These are phyloP conservation scores for Agonopterix alstromeriana DNA, from an alignment of 2,888 invertebrate species.

Conservation along the genomic window DNA sequence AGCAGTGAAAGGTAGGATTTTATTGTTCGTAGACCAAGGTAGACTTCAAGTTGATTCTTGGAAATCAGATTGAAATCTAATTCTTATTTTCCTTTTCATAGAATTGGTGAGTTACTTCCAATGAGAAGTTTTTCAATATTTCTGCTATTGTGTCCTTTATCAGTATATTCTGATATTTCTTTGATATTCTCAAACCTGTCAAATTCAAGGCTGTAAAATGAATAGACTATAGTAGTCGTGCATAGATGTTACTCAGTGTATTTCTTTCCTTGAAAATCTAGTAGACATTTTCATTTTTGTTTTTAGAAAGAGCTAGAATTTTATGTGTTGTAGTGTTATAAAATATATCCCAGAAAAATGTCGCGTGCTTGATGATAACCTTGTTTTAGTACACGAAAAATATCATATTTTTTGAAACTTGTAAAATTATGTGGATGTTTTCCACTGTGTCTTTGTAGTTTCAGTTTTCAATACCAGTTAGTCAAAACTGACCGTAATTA, in stretches of 20 bases:
- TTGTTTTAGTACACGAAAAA: constrained; percentile 57
- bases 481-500: too few species aligned
- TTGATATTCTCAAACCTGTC: background rate
- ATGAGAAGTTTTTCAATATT: too few species aligned
- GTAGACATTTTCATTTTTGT: constrained; percentile 38
- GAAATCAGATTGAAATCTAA: too few species aligned
- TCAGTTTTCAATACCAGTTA: too few species aligned
- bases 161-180: too few species aligned
- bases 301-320: constrained; percentile 62
- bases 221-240: constrained; percentile 34
- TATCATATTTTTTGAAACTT: constrained; percentile 67
- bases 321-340: constrained; percentile 54
- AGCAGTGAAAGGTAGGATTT: too few species aligned
- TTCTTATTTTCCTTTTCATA: too few species aligned
- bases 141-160: too few species aligned
- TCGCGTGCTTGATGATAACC: constrained; percentile 28
- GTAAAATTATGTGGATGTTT: constrained; percentile 41
- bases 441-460: constrained; percentile 30
- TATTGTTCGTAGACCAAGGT: too few species aligned
- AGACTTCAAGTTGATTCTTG: too few species aligned
- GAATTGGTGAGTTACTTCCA: too few species aligned
- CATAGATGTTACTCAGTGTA: constrained; percentile 35
- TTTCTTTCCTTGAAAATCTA: constrained; percentile 34
- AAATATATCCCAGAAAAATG: constrained; percentile 32
- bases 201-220: constrained; percentile 42